Base-by-base conservation (phyloP, 2,888 invertebrate species). In the Leucophenga maculata region DNA sequence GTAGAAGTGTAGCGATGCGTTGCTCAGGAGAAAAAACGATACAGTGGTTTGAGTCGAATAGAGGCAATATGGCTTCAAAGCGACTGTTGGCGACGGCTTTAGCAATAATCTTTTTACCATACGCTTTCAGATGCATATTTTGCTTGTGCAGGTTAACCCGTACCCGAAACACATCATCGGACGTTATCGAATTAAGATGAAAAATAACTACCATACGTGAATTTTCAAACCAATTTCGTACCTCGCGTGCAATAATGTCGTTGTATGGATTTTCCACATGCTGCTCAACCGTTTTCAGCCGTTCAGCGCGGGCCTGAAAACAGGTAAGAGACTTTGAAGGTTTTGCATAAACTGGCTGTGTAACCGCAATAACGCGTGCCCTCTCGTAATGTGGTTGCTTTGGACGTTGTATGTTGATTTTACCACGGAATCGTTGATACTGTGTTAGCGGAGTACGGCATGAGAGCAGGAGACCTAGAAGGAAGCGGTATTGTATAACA, bases 341-440 rank as follows among this genome's bases (percentile, higher is more conserved):
- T 55, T 90, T 89, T 11, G 90, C 88, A 79, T 91, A 93, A 54
- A 89, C 89, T 0, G 95, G 94, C 80, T 91, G 90, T 0, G 93
- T 88, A n/a, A 94, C 88, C 75, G 91, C 91, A 59, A 93, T 86
- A 54, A 93, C 90, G 75, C 91, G 90, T 18, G 93, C 93, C 74
- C 93, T 91, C 75, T 92, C 91, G 83, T 92, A 94, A 86, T 94
- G 94, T 0, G 94, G 93, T 65, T 91, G 89, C 80, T 90, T 91
- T 0, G 95, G 95, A 75, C 90, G 92, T 86, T 94, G 93, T 54
- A 95, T 91, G 82, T 95, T 95, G 66, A 95, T 93, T 89, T 94
- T 94, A 2, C 93, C 92, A 22, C 93, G 90, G 85, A 91, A 94
- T 76, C 95, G 90, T 84, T 92, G 92, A 6, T 91, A 90, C 78